phyloP scores from a whole-genome alignment of 2,113 vertebrate species.

The Rhynchopsitta pachyrhyncha region DNA sequence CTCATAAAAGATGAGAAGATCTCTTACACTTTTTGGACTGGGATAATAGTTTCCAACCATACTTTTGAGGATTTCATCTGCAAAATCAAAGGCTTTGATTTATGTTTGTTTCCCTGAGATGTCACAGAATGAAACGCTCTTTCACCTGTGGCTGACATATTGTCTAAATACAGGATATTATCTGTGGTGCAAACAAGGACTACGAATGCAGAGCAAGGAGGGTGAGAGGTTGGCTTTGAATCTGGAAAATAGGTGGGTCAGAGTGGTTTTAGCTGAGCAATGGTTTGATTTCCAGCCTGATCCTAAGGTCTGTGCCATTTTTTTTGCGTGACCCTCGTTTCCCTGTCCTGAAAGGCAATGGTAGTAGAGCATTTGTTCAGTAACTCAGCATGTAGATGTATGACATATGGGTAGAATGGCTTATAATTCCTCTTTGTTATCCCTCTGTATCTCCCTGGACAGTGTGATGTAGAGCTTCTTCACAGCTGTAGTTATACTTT shows the following conservation, averaged over 20 bases:
- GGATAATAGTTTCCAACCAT: not conserved
- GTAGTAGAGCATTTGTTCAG: not conserved
- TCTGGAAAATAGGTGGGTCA: not conserved
- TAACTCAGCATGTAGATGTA: rapidly evolving
- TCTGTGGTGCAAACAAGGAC: not conserved
- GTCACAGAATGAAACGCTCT: rapidly evolving
- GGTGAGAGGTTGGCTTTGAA: not conserved
- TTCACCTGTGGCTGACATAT: not conserved
- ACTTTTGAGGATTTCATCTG: not conserved
- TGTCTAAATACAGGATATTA: not conserved
- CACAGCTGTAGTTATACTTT: not conserved
- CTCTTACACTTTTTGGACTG: not conserved
- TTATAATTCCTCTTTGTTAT: not conserved
- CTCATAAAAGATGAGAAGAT: not conserved
- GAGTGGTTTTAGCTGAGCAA: not conserved
- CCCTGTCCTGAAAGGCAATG: not conserved
- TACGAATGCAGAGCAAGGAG: not conserved
- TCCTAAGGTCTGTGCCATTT: not conserved
- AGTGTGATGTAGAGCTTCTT: not conserved
- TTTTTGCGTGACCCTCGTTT: not conserved
- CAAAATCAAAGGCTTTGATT: not conserved
- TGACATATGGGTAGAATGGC: not conserved
- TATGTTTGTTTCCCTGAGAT: not conserved
- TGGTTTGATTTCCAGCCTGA: not conserved
- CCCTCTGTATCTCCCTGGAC: not conserved